Evolutionary conservation across 2,888 invertebrate genomes (phyloP), one percentile per base, ranked within the genome.

Genomic region (Lathronympha strigana): DNA sequence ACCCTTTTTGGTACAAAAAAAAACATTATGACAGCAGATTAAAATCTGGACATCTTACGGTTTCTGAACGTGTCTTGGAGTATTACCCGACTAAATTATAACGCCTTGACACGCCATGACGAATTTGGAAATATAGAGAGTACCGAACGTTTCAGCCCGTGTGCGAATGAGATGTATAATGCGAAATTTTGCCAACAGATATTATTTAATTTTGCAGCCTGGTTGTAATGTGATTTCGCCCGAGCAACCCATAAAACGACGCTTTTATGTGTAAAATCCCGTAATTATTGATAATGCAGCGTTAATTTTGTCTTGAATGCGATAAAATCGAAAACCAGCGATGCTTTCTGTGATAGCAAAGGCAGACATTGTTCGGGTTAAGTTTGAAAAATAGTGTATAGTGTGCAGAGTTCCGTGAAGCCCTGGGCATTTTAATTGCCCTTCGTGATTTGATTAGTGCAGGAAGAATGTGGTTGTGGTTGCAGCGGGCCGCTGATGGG

Each of bases 401-500:
- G 73, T 83, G 83, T 74, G 76, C 79, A 81, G 73, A 79, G 73
- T 80, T 77, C 82, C 84, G 83, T 87, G 84, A 81, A 82, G 71
- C 73, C 61, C 69, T 74, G 83, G 83, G 81, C 82, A 84, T 86
- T 87, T 81, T 89, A 90, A 88, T 90, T 88, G 84, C 85, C 82
- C 80, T 82, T 79, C 72, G 73, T 82, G 75, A 73, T 76, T 75
- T 80, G 80, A 81, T 82, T 82, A 76, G 76, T 76, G 60, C 38
- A 76, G 75, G 70, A 69, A 67, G 79, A 76, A 79, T 80, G 83
- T n/a, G 51, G 77, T 80, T 83, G 74, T 77, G 82, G 75, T 72
- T 72, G 71, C 71, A 73, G 77, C 74, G 77, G 73, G 73, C 75
- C 77, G 79, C 86, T 76, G 79, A 90, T 88, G 90, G 90, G 73